phyloP scores from a whole-genome alignment of 2,888 invertebrate species.

The Abrostola tripartita region DNA sequence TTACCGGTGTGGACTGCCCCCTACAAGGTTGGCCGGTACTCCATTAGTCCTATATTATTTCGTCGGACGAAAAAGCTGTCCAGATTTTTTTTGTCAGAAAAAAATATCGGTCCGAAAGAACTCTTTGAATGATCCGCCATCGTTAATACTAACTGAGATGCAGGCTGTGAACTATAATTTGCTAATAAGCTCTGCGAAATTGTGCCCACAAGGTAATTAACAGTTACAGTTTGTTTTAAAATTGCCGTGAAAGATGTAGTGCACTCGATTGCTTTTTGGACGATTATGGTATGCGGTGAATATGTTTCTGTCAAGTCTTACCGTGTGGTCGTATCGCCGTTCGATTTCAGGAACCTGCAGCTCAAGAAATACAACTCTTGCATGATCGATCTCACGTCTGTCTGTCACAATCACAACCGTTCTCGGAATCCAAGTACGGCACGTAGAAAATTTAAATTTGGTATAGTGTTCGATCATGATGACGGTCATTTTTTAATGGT shows the following conservation, averaged over 20 bases:
- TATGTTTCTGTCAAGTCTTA: conserved; percentile 20
- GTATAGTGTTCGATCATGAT: no score
- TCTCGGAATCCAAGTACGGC: no score
- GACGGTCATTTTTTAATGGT: no score
- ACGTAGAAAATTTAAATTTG: no score
- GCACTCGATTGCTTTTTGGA: conserved; percentile 24
- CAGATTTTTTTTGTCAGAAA: conserved; percentile 43
- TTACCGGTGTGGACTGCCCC: conserved; percentile 46
- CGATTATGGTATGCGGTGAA: conserved; percentile 26
- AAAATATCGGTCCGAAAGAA: conserved; percentile 48
- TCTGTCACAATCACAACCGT: no score
- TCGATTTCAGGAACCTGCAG: neutral
- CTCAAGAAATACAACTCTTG: no score
- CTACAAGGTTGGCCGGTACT: conserved; percentile 38
- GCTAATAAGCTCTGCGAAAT: conserved; percentile 52
- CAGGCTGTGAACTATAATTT: conserved; percentile 54
- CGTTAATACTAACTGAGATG: conserved; percentile 45
- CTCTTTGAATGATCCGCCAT: conserved; percentile 60
- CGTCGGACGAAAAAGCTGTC: conserved; percentile 57
- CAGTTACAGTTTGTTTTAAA: conserved; percentile 53
- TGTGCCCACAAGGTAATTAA: conserved; percentile 37
- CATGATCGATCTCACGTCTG: no score
- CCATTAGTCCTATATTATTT: conserved; percentile 56
- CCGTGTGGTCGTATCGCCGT: neutral
- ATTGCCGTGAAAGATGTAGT: conserved; percentile 39